Base-by-base conservation (phyloP, 2,888 invertebrate species). In the Theretra japonica region DNA sequence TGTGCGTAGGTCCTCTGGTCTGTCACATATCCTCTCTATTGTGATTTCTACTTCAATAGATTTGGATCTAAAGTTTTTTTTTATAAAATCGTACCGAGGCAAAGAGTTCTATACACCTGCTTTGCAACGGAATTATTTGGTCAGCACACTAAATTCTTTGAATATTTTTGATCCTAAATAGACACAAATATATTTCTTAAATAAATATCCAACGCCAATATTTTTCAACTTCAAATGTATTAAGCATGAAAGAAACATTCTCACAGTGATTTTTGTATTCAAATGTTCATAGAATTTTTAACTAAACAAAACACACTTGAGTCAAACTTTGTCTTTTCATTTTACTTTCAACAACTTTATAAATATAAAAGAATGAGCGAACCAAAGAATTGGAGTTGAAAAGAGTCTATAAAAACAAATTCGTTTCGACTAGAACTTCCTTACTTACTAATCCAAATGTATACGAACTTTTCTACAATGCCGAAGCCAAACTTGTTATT, bases 21-120 rank as follows among this genome's bases (percentile, higher is more conserved):
- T 94, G 94, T 94, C 94, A 94, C 92, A 94, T 93, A 92, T 92
- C 91, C 93, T 92, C 84, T 84, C 89, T 80, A 92, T 94, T 94
- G 94, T 94, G 83, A 88, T 89, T 86, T 86, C 86, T 81, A 83
- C 85, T 88, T 92, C 88, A 90, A 93, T 90, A 87, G 89, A 80
- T 81, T 80, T 79, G 76, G 79, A 83, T 85, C 86, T 85, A 88
- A 89, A 84, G 84, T 82, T 85, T 90, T 91, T n/a, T 84, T 80
- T 81, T 69, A 23, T 65, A 79, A 79, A 82, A 83, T 78, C 79
- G 80, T 86, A 83, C 84, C 83, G 82, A 86, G 80, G 82, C 81
- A 90, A 91, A 91, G 88, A 90, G 90, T 90, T 89, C 83, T 84
- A 75, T 86, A 81, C 93, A 93, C 92, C 93, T 93, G 93, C 91